Evolutionary conservation across 2,888 invertebrate species (phyloP).

Genomic region (Lypha dubia): DNA sequence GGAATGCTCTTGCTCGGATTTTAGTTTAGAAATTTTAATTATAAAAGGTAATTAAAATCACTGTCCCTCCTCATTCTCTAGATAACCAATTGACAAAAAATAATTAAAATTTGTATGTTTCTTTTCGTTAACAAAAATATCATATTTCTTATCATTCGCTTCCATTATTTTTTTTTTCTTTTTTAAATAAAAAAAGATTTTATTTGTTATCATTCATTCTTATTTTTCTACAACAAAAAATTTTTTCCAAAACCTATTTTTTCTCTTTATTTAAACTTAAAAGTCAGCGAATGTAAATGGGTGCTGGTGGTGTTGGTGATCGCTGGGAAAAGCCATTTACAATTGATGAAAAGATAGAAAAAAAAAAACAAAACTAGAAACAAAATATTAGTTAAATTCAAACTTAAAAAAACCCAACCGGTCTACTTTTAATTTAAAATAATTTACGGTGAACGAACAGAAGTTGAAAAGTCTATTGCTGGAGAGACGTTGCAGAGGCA

Average conservation of each 20-base stretch:
- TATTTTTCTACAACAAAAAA: neutral
- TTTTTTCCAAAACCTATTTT: neutral
- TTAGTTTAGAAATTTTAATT: no score
- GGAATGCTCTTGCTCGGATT: no score
- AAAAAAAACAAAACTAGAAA: no score
- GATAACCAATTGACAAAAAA: neutral
- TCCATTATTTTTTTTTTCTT: neutral
- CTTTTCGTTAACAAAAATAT: neutral
- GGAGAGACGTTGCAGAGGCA: constrained; percentile 1
- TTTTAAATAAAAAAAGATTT: neutral
- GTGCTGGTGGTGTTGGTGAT: neutral
- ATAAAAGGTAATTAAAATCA: no score
- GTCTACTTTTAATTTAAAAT: constrained; percentile 56
- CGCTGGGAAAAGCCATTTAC: constrained; percentile 11
- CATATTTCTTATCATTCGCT: neutral
- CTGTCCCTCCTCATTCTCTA: no score
- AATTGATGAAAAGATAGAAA: constrained; percentile 6
- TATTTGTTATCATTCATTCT: constrained; percentile 15
- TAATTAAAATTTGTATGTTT: neutral
- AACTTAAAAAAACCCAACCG: constrained; percentile 43
- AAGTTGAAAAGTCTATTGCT: constrained; percentile 55
- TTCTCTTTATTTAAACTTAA: neutral
- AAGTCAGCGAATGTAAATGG: neutral
- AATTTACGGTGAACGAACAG: constrained; percentile 58
- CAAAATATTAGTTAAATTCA: constrained; percentile 8